A percentile compares a stretch with the other conserved stretches of the same genome.
Conservation (phyloP, 2,888 invertebrate species). For the Erebia palarica region DNA sequence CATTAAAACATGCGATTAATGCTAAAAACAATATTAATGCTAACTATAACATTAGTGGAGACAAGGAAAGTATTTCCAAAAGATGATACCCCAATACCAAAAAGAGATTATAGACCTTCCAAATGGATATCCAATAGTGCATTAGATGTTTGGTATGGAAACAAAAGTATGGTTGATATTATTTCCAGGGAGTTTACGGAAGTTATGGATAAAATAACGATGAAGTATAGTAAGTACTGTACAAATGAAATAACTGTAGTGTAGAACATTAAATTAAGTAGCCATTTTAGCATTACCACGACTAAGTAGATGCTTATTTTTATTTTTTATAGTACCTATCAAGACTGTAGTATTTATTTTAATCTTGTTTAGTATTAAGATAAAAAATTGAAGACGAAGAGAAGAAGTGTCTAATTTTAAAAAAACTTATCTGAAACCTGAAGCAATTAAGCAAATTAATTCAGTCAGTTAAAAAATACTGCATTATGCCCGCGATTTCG, state of each 20-base stretch:
- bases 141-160: conserved; percentile 68
- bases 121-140: conserved; percentile 65
- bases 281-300: not conserved
- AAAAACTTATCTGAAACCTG: too few species aligned
- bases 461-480: too few species aligned
- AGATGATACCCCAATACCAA: conserved; percentile 38
- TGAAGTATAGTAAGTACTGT: conserved; percentile 51
- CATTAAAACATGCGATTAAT: not conserved
- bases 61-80: conserved; percentile 42
- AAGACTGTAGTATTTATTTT: too few species aligned
- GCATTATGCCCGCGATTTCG: too few species aligned
- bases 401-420: too few species aligned
- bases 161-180: conserved; percentile 59
- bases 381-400: too few species aligned
- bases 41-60: conserved; percentile 30
- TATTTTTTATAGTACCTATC: too few species aligned
- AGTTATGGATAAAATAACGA: conserved; percentile 53
- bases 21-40: conserved; percentile 8
- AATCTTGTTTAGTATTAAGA: too few species aligned
- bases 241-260: not conserved
- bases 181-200: conserved; percentile 59
- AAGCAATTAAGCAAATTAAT: too few species aligned
- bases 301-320: too few species aligned
- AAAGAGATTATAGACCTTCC: conserved; percentile 55
- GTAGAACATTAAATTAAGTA: not conserved